Conservation (phyloP, 2,797 vertebrate genomes). For the Cossypha niveicapilla region DNA sequence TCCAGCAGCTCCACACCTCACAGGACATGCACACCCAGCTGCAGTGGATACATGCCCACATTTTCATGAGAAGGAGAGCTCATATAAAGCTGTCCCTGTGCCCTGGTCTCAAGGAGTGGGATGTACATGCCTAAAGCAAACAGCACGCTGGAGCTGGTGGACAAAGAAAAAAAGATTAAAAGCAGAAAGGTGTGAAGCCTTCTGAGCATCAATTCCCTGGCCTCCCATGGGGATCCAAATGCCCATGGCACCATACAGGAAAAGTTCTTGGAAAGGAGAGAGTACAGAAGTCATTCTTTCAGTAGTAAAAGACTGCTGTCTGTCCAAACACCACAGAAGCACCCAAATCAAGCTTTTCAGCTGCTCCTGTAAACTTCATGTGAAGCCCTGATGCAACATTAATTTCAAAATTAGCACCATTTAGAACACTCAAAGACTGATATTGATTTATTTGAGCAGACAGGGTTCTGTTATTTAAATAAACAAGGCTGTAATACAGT, state of each 20-base stretch:
- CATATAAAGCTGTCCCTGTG: not conserved
- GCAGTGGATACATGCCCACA: not conserved
- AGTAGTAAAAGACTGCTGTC: not conserved
- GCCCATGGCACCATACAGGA: not conserved
- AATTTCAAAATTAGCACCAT: not conserved
- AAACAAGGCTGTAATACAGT: not conserved
- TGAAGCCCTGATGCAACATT: not conserved
- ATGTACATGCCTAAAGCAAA: not conserved
- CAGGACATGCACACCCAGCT: not conserved
- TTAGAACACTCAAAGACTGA: not conserved
- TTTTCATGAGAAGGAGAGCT: not conserved
- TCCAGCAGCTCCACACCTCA: not conserved
- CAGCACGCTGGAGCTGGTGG: fast-evolving
- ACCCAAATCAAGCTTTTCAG: not conserved
- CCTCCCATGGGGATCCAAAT: not conserved
- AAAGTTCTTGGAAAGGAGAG: not conserved
- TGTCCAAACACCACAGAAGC: not conserved
- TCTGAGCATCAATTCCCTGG: not conserved
- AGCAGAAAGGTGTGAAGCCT: not conserved
- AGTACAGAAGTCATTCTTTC: not conserved
- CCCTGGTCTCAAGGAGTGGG: fast-evolving
- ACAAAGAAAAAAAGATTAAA: not conserved
- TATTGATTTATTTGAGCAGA: not conserved
- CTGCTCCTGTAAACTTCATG: not conserved
- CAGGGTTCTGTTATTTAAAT: not conserved